These are phyloP conservation scores for Murina feae DNA, from an alignment of 2,113 vertebrate genomes.

Conservation along the genomic window DNA sequence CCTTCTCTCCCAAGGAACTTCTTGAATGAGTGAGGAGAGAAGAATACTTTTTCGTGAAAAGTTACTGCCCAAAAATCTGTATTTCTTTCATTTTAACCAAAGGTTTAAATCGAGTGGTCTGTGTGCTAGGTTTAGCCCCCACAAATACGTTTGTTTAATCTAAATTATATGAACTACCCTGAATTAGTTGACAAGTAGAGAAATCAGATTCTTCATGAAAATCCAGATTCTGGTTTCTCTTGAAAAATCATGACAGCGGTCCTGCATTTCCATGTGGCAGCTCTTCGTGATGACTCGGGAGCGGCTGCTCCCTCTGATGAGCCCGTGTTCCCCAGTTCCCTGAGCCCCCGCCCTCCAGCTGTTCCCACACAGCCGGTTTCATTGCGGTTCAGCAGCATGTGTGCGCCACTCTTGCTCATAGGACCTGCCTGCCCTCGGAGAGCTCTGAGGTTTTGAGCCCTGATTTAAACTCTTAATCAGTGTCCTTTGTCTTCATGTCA, in stretches of 20 bases:
- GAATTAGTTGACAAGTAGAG: background rate
- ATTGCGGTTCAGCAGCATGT: rapidly evolving
- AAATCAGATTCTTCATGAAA: background rate
- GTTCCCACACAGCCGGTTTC: rapidly evolving
- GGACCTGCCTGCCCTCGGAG: background rate
- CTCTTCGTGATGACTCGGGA: background rate
- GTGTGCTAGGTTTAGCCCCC: background rate
- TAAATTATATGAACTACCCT: conserved; percentile 26
- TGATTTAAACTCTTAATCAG: background rate
- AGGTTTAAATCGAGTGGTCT: background rate
- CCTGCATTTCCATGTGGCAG: background rate
- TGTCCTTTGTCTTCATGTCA: conserved; percentile 47
- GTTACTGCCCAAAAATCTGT: background rate
- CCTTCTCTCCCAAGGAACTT: background rate
- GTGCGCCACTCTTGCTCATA: rapidly evolving
- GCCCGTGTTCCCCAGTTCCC: background rate
- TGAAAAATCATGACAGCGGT: background rate
- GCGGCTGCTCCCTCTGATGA: background rate
- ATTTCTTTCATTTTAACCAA: background rate
- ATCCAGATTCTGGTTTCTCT: conserved; percentile 28
- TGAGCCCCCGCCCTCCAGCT: background rate
- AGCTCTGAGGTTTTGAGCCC: background rate
- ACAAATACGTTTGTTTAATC: background rate
- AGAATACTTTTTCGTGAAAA: background rate
- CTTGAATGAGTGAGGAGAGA: background rate